phyloP scores from a whole-genome alignment of 2,797 vertebrate species.

The Rhinogobio ventralis region DNA sequence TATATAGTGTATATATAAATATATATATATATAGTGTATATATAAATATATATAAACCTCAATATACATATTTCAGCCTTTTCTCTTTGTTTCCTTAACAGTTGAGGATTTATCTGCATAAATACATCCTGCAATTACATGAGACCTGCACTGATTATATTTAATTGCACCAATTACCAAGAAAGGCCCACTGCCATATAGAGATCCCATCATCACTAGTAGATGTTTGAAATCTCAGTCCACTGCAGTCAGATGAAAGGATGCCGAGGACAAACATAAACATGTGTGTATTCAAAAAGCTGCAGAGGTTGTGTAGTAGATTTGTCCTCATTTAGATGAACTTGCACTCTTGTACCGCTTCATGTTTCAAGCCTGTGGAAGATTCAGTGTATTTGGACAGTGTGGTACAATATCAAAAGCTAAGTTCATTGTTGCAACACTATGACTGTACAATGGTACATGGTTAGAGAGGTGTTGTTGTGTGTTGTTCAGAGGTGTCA shows the following conservation, averaged over 20 bases:
- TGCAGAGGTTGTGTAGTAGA: neutral
- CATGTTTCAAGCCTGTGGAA: neutral
- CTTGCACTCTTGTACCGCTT: neutral
- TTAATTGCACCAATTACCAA: slow-evolving; percentile 51
- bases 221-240: slow-evolving; percentile 25
- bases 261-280: slow-evolving; percentile 13
- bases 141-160: slow-evolving; percentile 47
- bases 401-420: neutral
- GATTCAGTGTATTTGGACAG: neutral
- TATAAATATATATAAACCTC: neutral
- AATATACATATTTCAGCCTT: neutral
- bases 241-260: slow-evolving; percentile 8
- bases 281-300: slow-evolving; percentile 6
- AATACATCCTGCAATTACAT: slow-evolving; percentile 61
- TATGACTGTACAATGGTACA: neutral
- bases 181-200: slow-evolving; percentile 22
- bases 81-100: slow-evolving; percentile 5
- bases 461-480: neutral
- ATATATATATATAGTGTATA: neutral
- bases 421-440: neutral
- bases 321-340: neutral
- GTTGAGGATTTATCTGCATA: slow-evolving; percentile 46
- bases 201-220: slow-evolving; percentile 11
- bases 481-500: neutral
- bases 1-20: neutral